Conservation (phyloP, 2,113 vertebrate genomes). For the Illadopsis cleaveri region DNA sequence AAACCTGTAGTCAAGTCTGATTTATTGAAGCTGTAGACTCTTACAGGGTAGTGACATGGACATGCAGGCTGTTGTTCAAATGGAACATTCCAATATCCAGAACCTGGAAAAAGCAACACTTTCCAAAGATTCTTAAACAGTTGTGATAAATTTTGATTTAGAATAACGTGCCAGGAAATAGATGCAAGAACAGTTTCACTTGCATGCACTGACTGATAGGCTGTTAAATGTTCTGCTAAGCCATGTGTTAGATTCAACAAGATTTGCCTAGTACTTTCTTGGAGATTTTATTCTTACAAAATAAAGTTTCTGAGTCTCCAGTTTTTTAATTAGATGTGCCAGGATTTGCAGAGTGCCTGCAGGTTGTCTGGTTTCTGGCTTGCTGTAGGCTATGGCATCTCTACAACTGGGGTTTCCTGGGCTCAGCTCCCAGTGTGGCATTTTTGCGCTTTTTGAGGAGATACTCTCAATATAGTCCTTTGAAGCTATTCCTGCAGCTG, state of each 20-base stretch:
- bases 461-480: background rate
- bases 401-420: background rate
- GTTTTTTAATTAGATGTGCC: background rate
- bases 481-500: background rate
- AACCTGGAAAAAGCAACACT: background rate
- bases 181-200: background rate
- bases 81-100: background rate
- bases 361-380: background rate
- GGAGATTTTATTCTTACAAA: background rate
- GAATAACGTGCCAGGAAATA: background rate
- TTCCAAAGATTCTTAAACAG: background rate
- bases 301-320: background rate
- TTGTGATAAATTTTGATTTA: background rate
- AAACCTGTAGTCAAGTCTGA: background rate
- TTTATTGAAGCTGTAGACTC: background rate
- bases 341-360: background rate
- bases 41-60: background rate
- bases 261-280: background rate
- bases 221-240: background rate
- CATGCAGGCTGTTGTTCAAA: background rate
- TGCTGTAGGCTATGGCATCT: background rate
- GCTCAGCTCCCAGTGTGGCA: background rate
- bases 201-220: background rate
- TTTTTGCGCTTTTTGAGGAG: background rate
- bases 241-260: background rate